These are phyloP conservation scores for Suillia variegata DNA, from an alignment of 2,888 invertebrate species.

Conservation along the genomic window DNA sequence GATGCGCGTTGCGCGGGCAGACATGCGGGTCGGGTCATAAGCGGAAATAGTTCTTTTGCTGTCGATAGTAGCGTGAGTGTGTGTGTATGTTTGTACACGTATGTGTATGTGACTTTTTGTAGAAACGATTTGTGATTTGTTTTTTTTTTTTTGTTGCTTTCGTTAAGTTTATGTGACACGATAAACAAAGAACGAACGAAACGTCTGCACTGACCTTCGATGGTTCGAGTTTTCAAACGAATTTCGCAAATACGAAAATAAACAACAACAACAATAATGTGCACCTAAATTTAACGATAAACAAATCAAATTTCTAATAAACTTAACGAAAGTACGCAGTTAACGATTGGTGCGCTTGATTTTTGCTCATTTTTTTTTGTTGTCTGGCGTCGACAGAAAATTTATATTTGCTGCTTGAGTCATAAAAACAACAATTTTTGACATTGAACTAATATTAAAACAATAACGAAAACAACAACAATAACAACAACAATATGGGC, in stretches of 20 bases:
- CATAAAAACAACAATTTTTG: background rate
- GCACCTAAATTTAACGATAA: background rate
- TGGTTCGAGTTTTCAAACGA: no score
- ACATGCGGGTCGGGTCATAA: conserved; percentile 20
- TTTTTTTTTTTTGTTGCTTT: no score
- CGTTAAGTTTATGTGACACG: no score
- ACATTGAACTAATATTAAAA: no score
- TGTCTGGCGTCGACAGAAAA: no score
- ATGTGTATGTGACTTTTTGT: background rate
- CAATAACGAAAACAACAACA: no score
- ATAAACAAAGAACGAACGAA: background rate
- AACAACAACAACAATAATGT: background rate
- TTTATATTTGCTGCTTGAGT: background rate
- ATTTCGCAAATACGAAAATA: background rate
- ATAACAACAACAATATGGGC: no score
- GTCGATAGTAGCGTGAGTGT: background rate
- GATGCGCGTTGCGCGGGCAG: no score
- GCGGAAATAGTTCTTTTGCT: conserved; percentile 40
- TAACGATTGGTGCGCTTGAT: background rate
- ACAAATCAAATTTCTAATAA: background rate
- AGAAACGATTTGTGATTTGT: no score
- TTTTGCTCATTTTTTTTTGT: no score
- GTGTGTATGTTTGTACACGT: background rate
- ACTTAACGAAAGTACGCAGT: conserved; percentile 15
- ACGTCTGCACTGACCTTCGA: background rate